These are phyloP conservation scores for Dynastes maya DNA, from an alignment of 2,888 invertebrate species.

Conservation along the genomic window DNA sequence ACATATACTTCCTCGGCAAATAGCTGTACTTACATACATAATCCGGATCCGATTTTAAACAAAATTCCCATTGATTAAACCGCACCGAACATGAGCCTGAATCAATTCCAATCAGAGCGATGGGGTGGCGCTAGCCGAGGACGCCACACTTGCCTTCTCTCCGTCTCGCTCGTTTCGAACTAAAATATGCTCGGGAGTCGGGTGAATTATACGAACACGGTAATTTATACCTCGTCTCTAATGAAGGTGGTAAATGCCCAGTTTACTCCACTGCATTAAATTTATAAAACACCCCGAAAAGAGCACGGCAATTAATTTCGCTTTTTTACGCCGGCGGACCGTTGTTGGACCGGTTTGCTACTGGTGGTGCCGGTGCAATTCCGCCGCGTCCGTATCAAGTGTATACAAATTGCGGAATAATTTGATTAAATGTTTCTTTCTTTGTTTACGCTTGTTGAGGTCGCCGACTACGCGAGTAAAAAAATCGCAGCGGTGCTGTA, in stretches of 20 bases:
- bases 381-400: constrained; percentile 20
- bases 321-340: constrained; percentile 21
- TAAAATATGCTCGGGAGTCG: constrained; percentile 66
- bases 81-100: constrained; percentile 28
- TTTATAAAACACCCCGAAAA: constrained; percentile 61
- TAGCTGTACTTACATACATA: neutral
- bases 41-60: constrained; percentile 5
- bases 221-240: constrained; percentile 68
- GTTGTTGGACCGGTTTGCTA: neutral
- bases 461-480: constrained; percentile 4
- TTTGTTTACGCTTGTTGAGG: constrained; percentile 43
- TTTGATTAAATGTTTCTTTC: constrained; percentile 45
- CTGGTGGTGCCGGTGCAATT: constrained; percentile 13
- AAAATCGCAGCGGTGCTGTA: neutral
- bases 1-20: neutral
- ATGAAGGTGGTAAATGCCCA: constrained; percentile 68
- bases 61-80: constrained; percentile 31
- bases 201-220: constrained; percentile 67
- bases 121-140: constrained; percentile 14
- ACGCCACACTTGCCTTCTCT: constrained; percentile 26
- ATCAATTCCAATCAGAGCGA: constrained; percentile 39
- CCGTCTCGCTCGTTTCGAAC: constrained; percentile 55
- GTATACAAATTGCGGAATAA: constrained; percentile 45
- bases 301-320: constrained; percentile 51
- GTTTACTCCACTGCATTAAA: constrained; percentile 65